phyloP scores from a whole-genome alignment of 2,113 vertebrate species.

The Rhabdornis inornatus region DNA sequence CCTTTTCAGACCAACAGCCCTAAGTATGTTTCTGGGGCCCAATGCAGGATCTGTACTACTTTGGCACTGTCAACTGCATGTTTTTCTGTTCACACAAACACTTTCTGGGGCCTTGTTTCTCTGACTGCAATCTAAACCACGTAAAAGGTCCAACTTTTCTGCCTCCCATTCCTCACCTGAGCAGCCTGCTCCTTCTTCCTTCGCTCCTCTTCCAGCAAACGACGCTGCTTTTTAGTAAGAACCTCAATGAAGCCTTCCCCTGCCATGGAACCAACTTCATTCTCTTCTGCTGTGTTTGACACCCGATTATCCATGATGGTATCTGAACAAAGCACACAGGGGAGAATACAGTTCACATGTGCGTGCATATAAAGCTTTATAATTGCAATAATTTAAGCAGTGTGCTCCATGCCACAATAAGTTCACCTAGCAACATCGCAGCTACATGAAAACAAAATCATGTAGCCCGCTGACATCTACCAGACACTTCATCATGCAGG shows the following conservation, averaged over 20 bases:
- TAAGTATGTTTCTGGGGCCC: neutral
- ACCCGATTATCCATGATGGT: constrained; percentile 68
- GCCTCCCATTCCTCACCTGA: constrained; percentile 69
- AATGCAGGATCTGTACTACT: neutral
- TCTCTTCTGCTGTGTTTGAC: constrained; percentile 73
- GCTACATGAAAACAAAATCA: neutral
- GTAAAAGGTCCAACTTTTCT: neutral
- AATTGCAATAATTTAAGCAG: fast-evolving
- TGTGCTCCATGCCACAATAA: neutral
- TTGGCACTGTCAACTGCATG: neutral
- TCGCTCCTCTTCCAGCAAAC: constrained; percentile 90
- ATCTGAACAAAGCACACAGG: constrained; percentile 35
- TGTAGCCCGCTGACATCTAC: neutral
- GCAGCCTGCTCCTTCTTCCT: constrained; percentile 91
- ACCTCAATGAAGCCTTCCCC: constrained; percentile 89
- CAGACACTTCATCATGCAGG: neutral
- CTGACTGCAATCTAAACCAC: neutral
- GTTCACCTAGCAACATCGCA: neutral
- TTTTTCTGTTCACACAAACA: neutral
- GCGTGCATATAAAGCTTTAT: neutral
- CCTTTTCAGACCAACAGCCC: neutral
- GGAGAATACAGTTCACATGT: neutral
- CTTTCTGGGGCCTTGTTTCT: neutral
- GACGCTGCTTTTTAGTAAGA: constrained; percentile 93
- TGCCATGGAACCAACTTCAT: constrained; percentile 72